phyloP scores from a whole-genome alignment of 2,113 vertebrate species.

The Ariopsis seemanni region DNA sequence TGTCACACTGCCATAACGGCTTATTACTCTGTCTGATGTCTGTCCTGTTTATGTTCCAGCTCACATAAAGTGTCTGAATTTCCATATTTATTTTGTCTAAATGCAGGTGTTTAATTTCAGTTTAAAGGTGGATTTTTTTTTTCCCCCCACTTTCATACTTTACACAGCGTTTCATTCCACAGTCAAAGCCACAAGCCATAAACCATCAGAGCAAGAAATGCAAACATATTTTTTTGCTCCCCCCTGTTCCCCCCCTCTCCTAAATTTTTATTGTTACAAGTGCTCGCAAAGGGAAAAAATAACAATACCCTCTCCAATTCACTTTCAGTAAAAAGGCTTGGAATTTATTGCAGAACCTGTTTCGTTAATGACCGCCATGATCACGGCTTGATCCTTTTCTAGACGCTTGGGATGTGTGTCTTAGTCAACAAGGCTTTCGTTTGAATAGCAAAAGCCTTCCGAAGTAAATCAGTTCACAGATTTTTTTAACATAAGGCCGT shows the following conservation, averaged over 20 bases:
- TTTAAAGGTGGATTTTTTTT: constrained; percentile 44
- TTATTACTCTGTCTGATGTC: constrained; percentile 50
- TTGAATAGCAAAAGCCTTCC: background rate
- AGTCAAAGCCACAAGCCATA: constrained; percentile 63
- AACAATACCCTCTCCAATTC: constrained; percentile 50
- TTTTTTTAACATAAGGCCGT: background rate
- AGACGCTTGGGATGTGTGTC: background rate
- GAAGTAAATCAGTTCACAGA: background rate
- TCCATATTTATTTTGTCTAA: constrained; percentile 57
- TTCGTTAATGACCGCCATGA: constrained; percentile 32
- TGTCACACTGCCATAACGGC: constrained; percentile 43
- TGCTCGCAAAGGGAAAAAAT: constrained; percentile 47
- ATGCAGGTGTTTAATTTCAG: constrained; percentile 58
- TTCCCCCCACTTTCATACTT: constrained; percentile 44
- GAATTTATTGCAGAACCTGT: constrained; percentile 49
- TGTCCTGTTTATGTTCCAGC: constrained; percentile 43
- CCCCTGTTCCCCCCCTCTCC: constrained; percentile 17
- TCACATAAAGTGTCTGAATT: constrained; percentile 49
- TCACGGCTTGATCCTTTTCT: constrained; percentile 17
- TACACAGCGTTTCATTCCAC: constrained; percentile 53
- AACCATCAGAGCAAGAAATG: constrained; percentile 58
- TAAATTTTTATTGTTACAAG: constrained; percentile 50
- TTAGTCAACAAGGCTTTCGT: background rate
- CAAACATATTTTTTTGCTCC: constrained; percentile 45
- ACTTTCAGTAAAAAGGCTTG: constrained; percentile 55